Percentiles rank a stretch among this genome's conserved stretches.
These are phyloP conservation scores for Nudaria mundana DNA, from an alignment of 2,888 invertebrate species.

Conservation along the genomic window DNA sequence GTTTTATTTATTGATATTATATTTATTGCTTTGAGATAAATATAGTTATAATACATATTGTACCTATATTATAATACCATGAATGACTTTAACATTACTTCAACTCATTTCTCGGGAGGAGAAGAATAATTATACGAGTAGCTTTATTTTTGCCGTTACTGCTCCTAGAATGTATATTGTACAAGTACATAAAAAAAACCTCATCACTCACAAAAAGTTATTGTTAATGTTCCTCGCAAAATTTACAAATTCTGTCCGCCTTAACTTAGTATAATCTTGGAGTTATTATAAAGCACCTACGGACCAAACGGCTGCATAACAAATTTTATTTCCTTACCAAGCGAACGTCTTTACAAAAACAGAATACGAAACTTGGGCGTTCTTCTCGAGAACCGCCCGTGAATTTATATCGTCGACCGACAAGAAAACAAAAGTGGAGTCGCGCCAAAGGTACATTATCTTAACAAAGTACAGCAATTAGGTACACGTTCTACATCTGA, in stretches of 20 bases:
- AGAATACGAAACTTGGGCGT: slow-evolving; percentile 73
- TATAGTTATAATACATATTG: too few relatives aligned
- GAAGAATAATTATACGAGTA: too few relatives aligned
- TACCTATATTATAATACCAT: too few relatives aligned
- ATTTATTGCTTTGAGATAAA: neutral
- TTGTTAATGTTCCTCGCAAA: slow-evolving; percentile 18
- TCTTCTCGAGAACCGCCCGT: slow-evolving; percentile 56
- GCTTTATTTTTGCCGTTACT: too few relatives aligned
- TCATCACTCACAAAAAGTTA: slow-evolving; percentile 14
- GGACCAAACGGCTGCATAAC: slow-evolving; percentile 62
- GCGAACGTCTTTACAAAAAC: slow-evolving; percentile 74
- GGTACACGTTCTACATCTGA: slow-evolving; percentile 81
- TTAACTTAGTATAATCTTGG: slow-evolving; percentile 32
- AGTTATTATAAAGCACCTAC: slow-evolving; percentile 53
- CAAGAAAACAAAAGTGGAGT: slow-evolving; percentile 81
- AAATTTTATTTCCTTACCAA: slow-evolving; percentile 65
- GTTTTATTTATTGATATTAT: slow-evolving; percentile 7
- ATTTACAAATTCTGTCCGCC: slow-evolving; percentile 24
- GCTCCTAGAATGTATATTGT: neutral
- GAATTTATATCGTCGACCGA: slow-evolving; percentile 76
- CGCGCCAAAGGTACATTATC: slow-evolving; percentile 81
- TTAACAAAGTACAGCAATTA: slow-evolving; percentile 82
- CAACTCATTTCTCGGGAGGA: too few relatives aligned
- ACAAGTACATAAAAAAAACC: slow-evolving; percentile 2
- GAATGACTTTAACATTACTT: too few relatives aligned